Conservation (phyloP, 1,140 invertebrate genomes). For the Leptopilina boulardi region DNA sequence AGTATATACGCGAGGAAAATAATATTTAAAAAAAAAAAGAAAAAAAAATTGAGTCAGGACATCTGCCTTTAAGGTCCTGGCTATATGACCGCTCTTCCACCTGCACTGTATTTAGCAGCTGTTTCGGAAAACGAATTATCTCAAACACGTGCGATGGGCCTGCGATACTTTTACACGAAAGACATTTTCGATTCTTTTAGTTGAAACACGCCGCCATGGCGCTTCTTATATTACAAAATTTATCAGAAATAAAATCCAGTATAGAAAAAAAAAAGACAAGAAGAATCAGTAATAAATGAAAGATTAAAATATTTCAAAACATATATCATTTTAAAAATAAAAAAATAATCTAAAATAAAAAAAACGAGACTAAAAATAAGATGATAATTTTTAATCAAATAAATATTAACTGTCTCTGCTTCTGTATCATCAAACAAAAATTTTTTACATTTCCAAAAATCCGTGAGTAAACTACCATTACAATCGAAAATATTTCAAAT, state of each 20-base stretch:
- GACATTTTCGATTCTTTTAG: neutral
- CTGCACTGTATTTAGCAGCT: constrained; percentile 10
- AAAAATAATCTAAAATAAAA: too few species aligned
- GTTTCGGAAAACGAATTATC: constrained; percentile 17
- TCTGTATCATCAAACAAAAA: too few species aligned
- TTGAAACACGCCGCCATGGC: neutral
- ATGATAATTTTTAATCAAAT: too few species aligned
- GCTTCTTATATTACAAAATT: neutral
- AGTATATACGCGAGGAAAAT: too few species aligned
- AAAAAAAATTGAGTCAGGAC: neutral
- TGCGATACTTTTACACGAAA: neutral
- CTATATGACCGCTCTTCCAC: constrained; percentile 11
- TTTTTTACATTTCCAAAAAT: too few species aligned
- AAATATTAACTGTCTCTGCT: too few species aligned
- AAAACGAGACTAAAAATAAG: too few species aligned
- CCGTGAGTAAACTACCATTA: too few species aligned
- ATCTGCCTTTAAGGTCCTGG: constrained; percentile 26
- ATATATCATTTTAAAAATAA: neutral
- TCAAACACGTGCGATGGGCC: constrained; percentile 3
- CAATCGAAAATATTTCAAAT: too few species aligned
- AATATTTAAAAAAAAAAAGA: too few species aligned
- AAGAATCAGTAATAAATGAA: neutral
- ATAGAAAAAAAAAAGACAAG: neutral
- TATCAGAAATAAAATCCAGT: neutral
- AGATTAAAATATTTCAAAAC: neutral